phyloP scores from a whole-genome alignment of 2,888 invertebrate genomes.

The Pristionchus maxplancki region DNA sequence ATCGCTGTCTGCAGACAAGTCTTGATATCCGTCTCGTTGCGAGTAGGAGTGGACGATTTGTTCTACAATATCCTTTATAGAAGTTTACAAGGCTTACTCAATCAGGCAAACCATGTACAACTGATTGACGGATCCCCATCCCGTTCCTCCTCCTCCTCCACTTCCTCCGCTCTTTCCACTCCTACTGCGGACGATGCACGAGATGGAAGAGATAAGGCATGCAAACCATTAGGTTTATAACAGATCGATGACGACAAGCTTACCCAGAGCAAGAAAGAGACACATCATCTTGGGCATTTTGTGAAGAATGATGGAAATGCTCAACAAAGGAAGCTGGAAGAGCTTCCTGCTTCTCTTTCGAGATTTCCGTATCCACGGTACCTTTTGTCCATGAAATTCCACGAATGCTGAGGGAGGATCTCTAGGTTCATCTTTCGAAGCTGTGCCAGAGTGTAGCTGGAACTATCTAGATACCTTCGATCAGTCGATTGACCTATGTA shows the following conservation, averaged over 20 bases:
- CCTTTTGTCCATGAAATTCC: neutral
- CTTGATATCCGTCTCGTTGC: neutral
- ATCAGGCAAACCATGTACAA: neutral
- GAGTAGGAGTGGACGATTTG: neutral
- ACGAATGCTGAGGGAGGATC: neutral
- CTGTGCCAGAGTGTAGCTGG: neutral
- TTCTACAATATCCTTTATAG: neutral
- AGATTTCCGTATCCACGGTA: neutral
- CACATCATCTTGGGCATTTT: neutral
- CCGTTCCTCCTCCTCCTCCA: slow-evolving; percentile 9
- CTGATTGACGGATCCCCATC: neutral
- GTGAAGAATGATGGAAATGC: neutral
- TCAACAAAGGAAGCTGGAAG: neutral
- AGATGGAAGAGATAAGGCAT: neutral
- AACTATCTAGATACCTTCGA: neutral
- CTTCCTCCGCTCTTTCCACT: neutral
- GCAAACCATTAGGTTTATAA: neutral
- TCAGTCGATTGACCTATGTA: too few relatives aligned
- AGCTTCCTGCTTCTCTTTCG: slow-evolving; percentile 9
- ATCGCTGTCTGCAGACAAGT: neutral
- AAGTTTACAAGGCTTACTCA: neutral
- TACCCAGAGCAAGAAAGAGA: neutral
- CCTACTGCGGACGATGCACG: neutral
- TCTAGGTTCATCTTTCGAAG: neutral
- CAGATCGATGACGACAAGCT: neutral